Evolutionary conservation across 2,888 invertebrate species (phyloP), one percentile per base, ranked within the genome.

Genomic region (Altica lythri): DNA sequence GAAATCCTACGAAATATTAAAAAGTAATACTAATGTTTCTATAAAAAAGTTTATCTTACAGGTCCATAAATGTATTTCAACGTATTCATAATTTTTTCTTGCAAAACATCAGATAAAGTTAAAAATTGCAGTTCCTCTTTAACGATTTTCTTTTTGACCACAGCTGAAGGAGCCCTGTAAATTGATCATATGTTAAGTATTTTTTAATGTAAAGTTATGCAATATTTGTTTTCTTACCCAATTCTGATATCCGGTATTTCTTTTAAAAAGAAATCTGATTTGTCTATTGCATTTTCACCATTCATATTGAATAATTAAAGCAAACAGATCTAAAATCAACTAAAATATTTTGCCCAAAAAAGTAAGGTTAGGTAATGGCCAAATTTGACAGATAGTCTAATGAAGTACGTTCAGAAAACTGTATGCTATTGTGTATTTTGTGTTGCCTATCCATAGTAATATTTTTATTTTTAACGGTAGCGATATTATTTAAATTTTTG

Each of bases 121-220:
- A 91, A 75, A 4, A 86, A 86, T 68, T 90, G 89, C 76, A 91
- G 78, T 76, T 90, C 89, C 57, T 89, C 86, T 73, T 87, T 89
- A 1, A 87, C 80, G 4, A 79, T 74, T 19, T 79, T 79, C 54
- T 75, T 78, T 3, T 82, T 78, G 57, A 79, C 62, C 46, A 46
- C 13, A 16, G 57, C 44, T 47, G 52, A 37, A 17, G 52, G 58
- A 34, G 61, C 66, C 30, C 55, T 62, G 51, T 17, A 48, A 59
- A 30, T 16, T 50, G n/a, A n/a, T n/a, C n/a, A n/a, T n/a, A n/a
- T n/a, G n/a, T n/a, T n/a, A n/a, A n/a, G 14, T 40, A 34, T 12
- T 49, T 44, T 50, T 46, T 16, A 43, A 6, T 38, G 52, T 52
- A 55, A 56, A 46, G 16, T 37, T 35, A 10, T 22, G 40, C 19